Base-by-base conservation (phyloP, 2,888 invertebrate genomes). In the Drosophila niveifrons region DNA sequence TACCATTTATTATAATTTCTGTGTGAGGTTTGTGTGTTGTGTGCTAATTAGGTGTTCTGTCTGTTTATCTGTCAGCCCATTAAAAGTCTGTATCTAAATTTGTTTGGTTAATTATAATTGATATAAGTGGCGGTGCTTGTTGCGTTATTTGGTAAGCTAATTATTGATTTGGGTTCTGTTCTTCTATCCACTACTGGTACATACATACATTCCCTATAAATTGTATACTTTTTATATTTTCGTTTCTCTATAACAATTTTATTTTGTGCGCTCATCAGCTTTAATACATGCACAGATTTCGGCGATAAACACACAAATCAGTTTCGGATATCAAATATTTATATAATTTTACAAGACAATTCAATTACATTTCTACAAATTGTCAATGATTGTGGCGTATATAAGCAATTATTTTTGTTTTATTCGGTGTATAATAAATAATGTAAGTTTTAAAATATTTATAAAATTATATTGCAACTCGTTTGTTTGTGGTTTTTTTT, bases 21-120 rank as follows among this genome's bases (percentile, higher is more conserved):
- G 85, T 85, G 88, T 88, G 88, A 83, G 88, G 88, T 87, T 85
- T 66, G 75, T 82, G 72, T 88, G 82, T 84, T 82, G 82, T 80
- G 82, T 82, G 78, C 67, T 74, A 59, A 77, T 66, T 64, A 72
- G 47, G 64, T 76, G 66, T 59, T 58, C 39, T 63, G 61, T 69
- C 51, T 70, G 43, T 23, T 23, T 23, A 23, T 55, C 15, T 41
- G 36, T 36, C 36, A 11, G 36, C 36, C n/a, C 41, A 28, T 59
- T 64, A 44, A 59, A 74, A 65, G 51, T 57, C 56, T 53, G 51
- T 53, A 28, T 48, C 43, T 59, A 73, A 67, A 63, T 66, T 61
- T 51, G 9, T 31, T 68, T 23, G 48, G 34, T 65, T 61, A 56
- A 74, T 65, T 66, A 50, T 85, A 84, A 88, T 84, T 84, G 88